Base-by-base conservation (phyloP, 2,113 vertebrate species). In the Pygoscelis antarcticus region DNA sequence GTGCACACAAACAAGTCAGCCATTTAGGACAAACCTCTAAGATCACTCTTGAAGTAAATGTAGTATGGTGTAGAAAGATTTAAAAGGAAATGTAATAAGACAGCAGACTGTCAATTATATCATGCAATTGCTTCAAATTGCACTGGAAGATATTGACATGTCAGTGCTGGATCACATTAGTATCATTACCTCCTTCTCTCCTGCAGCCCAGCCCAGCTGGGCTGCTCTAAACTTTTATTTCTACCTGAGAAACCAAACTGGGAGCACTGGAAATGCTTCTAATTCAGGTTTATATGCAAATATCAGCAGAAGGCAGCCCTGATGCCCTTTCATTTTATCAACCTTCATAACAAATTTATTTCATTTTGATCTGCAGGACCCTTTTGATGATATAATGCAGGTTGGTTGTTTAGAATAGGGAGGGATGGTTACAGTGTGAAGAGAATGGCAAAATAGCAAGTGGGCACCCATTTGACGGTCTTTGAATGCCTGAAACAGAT, bases 91-190 rank as follows among this genome's bases (percentile, higher is more conserved):
- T 70, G 36, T 42, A 90, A 14, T 72, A 86, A 89, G 86, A 92
- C 36, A 96, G 91, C 26, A 91, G 51, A 77, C 68, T 83, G 34
- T 42, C 93, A 88, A 89, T 89, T 26, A 44, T 68, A 42, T 83
- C 60, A 95, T 69, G 19, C 38, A 86, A 79, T 77, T 93, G 81
- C 77, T 95, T 96, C 77, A 93, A 65, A 90, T 71, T 72, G 75
- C 83, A 80, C 65, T 92, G 71, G 83, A 96, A 96, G 78, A 88
- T 95, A 97, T 17, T 89, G 91, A 92, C 47, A 30, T 46, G 89
- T 80, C 93, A 93, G n/a, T 86, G 83, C 57, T 34, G 36, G 70
- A 93, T 93, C 87, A 93, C 70, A 93, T 92, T 89, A 96, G 90
- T 84, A 89, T 77, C 57, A 89, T 93, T 96, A 88, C 42, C 55